phyloP scores from a whole-genome alignment of 1,140 invertebrate genomes.

The Armadillidium nasatum region DNA sequence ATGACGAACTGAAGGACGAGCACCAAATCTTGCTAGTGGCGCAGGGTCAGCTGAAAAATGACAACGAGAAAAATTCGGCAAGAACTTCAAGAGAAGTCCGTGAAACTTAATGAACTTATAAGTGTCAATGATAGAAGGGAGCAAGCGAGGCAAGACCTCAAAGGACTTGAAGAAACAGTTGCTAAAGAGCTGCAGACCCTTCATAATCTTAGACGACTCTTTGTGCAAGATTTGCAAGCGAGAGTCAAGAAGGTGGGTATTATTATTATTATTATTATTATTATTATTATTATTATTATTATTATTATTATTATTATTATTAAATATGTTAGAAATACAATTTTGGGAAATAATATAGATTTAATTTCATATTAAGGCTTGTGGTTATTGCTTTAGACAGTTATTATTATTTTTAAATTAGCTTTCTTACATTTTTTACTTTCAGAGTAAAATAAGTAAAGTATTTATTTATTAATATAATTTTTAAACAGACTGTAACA shows the following conservation, averaged over 20 bases:
- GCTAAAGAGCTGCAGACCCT: slow-evolving; percentile 96
- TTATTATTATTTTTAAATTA: too few relatives aligned
- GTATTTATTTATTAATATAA: too few relatives aligned
- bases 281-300: too few relatives aligned
- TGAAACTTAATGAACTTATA: slow-evolving; percentile 90
- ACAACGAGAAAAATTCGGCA: slow-evolving; percentile 92
- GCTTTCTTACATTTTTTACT: too few relatives aligned
- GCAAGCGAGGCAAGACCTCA: slow-evolving; percentile 95
- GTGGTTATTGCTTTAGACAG: too few relatives aligned
- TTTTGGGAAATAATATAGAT: too few relatives aligned
- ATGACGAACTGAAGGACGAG: slow-evolving; percentile 88
- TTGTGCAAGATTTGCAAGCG: slow-evolving; percentile 94
- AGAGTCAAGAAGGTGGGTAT: slow-evolving; percentile 55
- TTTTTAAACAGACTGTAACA: slow-evolving; percentile 53
- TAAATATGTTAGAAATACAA: too few relatives aligned
- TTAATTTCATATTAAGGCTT: too few relatives aligned
- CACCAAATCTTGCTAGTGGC: slow-evolving; percentile 90
- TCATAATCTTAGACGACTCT: slow-evolving; percentile 94
- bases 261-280: too few relatives aligned
- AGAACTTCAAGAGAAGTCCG: slow-evolving; percentile 90
- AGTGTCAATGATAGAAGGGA: slow-evolving; percentile 84
- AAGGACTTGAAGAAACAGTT: slow-evolving; percentile 92
- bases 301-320: too few relatives aligned
- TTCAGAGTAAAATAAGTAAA: too few relatives aligned
- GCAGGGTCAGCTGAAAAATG: slow-evolving; percentile 86